A percentile compares a stretch with the other conserved stretches of the same genome.
These are phyloP conservation scores for Apodemia duryi DNA, from an alignment of 2,888 invertebrate species.

Conservation along the genomic window DNA sequence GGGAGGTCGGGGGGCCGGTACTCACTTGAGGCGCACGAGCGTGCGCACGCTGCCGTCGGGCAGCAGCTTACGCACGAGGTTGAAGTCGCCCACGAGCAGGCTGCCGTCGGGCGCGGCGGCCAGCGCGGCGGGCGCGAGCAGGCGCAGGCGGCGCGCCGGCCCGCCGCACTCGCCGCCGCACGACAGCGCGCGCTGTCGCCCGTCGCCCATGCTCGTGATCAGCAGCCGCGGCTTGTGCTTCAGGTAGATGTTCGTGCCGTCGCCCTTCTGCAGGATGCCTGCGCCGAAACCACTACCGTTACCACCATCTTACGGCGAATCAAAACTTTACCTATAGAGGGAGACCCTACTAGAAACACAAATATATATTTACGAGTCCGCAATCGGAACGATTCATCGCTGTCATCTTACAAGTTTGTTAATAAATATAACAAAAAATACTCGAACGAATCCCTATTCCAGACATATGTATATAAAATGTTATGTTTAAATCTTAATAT, in stretches of 20 bases:
- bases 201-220: constrained; percentile 94
- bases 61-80: constrained; percentile 92
- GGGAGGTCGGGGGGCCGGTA: constrained; percentile 29
- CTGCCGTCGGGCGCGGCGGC: constrained; percentile 95
- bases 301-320: no score
- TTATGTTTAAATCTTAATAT: no score
- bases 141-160: constrained; percentile 86
- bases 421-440: no score
- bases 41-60: constrained; percentile 91
- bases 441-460: no score
- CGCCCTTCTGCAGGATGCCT: constrained; percentile 98
- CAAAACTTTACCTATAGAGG: no score
- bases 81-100: constrained; percentile 97
- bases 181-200: constrained; percentile 91
- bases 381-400: no score
- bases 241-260: constrained; percentile 96
- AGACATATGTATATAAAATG: no score
- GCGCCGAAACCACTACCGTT: constrained; percentile 30
- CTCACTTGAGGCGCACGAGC: constrained; percentile 89
- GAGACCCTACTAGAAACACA: no score
- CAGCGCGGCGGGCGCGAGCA: constrained; percentile 95
- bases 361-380: no score
- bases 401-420: no score
- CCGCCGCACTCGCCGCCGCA: constrained; percentile 89
- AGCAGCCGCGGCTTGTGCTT: constrained; percentile 95